A percentile compares a stretch with the other conserved stretches of the same genome.
Conservation (phyloP, 2,797 vertebrate genomes). For the Huso huso region DNA sequence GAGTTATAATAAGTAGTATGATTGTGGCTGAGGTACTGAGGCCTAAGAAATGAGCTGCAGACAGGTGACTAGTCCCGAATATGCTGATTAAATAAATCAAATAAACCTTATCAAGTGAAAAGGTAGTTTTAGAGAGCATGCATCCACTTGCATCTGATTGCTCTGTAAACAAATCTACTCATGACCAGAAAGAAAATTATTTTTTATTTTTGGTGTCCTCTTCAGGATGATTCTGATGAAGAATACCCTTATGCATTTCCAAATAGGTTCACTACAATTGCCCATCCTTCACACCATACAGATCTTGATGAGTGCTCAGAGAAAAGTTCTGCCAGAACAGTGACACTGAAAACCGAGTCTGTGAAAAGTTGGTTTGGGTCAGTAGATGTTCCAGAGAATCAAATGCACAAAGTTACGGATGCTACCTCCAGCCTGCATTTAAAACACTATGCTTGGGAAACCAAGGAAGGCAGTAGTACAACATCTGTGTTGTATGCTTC, state of each 20-base stretch:
- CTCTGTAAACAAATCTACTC: too few species aligned
- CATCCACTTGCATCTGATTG: neutral
- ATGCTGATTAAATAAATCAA: neutral
- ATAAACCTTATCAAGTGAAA: neutral
- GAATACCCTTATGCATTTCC: slow-evolving; percentile 3
- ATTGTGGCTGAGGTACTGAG: too few species aligned
- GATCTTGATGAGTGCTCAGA: neutral
- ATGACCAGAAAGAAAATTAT: neutral
- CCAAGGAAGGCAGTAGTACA: neutral
- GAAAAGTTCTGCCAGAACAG: neutral
- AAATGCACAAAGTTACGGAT: neutral
- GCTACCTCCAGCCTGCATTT: neutral
- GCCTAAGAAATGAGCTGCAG: too few species aligned
- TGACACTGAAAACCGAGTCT: neutral
- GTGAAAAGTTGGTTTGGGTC: neutral
- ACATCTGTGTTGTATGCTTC: neutral
- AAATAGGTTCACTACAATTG: neutral
- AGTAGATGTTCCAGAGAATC: slow-evolving; percentile 4
- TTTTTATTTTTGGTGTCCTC: slow-evolving; percentile 23
- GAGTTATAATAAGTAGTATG: too few species aligned
- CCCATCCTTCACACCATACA: neutral
- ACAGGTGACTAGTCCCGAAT: neutral
- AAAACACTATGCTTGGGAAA: slow-evolving; percentile 4
- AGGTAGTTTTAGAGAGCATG: neutral
- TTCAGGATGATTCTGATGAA: slow-evolving; percentile 24